Evolutionary conservation across 1,140 invertebrate species (phyloP).

Genomic region (Scaptomyza pallida): DNA sequence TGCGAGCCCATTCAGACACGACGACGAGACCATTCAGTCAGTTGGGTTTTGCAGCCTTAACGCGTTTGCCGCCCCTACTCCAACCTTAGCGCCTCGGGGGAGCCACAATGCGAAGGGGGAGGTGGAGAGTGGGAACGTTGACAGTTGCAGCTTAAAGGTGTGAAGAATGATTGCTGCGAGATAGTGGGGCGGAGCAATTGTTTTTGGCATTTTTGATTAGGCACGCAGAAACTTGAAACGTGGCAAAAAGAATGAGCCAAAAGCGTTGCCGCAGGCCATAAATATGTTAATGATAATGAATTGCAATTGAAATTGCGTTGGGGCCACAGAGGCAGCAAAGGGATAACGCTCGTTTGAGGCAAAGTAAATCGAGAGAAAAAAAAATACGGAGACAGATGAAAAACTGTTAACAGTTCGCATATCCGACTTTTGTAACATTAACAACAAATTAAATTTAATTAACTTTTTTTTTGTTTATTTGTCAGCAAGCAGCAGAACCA

Average conservation of each 20-base stretch:
- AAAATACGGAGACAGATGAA: conserved; percentile 4
- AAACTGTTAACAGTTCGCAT: not conserved
- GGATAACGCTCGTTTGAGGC: not conserved
- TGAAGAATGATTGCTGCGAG: conserved; percentile 73
- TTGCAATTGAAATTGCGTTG: conserved; percentile 66
- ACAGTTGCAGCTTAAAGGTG: conserved; percentile 66
- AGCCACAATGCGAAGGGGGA: conserved; percentile 3
- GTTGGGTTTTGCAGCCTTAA: conserved; percentile 48
- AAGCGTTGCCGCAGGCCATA: conserved; percentile 41
- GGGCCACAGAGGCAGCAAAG: conserved; percentile 2
- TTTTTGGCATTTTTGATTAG: conserved; percentile 59
- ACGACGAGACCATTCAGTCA: conserved; percentile 22
- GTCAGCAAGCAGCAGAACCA: conserved; percentile 27
- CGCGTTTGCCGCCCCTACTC: conserved; percentile 34
- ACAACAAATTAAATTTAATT: conserved; percentile 71
- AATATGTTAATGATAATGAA: conserved; percentile 77
- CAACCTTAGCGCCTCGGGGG: conserved; percentile 18
- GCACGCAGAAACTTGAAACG: not conserved
- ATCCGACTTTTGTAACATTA: conserved; percentile 2
- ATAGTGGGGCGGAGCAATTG: conserved; percentile 12
- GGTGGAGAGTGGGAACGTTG: conserved; percentile 10
- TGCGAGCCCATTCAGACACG: conserved; percentile 37
- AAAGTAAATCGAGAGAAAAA: conserved; percentile 48
- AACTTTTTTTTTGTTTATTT: conserved; percentile 40
- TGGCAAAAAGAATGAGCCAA: not conserved